Percentiles rank a stretch among this genome's conserved stretches.
phyloP scores from a whole-genome alignment of 2,888 invertebrate genomes.

The Invenusta paracnida region DNA sequence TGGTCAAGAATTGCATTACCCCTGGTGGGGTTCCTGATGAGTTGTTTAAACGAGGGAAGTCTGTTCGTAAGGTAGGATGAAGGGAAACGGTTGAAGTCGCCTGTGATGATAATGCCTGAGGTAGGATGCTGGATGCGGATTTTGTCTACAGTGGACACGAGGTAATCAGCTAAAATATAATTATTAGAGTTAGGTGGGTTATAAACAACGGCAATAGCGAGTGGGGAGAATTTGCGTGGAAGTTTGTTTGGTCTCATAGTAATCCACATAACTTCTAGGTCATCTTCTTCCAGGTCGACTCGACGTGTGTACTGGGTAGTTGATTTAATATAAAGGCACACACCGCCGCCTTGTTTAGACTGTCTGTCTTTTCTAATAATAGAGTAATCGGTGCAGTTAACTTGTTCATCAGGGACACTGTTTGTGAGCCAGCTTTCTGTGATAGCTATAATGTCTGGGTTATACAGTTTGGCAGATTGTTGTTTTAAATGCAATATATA shows the following conservation, averaged over 20 bases:
- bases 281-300: not conserved
- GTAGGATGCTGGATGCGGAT: not conserved
- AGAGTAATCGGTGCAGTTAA: not conserved
- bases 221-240: not conserved
- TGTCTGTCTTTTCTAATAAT: not conserved
- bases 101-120: not conserved
- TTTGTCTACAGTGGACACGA: not conserved
- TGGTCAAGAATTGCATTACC: not conserved
- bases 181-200: not conserved
- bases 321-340: not conserved
- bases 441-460: not conserved
- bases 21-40: not conserved
- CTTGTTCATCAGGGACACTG: not conserved
- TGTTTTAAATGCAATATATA: too few relatives aligned
- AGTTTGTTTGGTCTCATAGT: not conserved
- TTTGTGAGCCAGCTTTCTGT: not conserved
- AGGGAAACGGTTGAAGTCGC: not conserved
- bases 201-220: not conserved
- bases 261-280: not conserved
- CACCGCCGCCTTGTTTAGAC: not conserved
- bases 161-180: not conserved
- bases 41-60: not conserved
- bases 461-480: not conserved
- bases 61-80: slow-evolving; percentile 1
- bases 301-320: slow-evolving; percentile 12